These are phyloP conservation scores for Aurelia coerulea DNA, from an alignment of 30 jellyfish, hydroid and myxozoan genomes.

Conservation along the genomic window DNA sequence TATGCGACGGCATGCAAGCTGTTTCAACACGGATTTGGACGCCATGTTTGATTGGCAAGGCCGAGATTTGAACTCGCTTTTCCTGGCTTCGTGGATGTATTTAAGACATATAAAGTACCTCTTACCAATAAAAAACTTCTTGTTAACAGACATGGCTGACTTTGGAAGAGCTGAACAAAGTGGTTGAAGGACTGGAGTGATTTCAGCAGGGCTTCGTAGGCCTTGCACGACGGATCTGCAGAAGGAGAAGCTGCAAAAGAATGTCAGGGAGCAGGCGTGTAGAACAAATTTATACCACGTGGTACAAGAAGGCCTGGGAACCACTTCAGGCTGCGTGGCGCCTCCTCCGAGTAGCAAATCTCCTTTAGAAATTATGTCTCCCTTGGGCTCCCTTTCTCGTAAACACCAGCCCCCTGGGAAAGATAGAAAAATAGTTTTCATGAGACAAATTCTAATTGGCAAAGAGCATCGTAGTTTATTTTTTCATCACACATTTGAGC, in stretches of 20 bases:
- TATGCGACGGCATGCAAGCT: neutral
- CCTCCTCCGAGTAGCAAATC: neutral
- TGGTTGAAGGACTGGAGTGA: constrained; percentile 11
- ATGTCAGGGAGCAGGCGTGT: constrained; percentile 43
- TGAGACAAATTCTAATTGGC: too few species aligned
- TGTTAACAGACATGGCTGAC: constrained; percentile 65
- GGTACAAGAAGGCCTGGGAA: constrained; percentile 65
- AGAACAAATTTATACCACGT: constrained; percentile 65
- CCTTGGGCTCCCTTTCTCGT: too few species aligned
- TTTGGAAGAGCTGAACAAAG: constrained; percentile 35
- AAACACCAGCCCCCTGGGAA: too few species aligned
- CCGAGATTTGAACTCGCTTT: too few species aligned
- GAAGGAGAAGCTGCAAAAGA: constrained; percentile 77
- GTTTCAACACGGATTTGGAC: neutral
- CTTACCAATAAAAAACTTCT: constrained; percentile 70
- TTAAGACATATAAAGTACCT: neutral
- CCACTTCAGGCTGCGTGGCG: constrained; percentile 37
- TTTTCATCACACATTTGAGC: too few species aligned
- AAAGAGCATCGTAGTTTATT: too few species aligned
- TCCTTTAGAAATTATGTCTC: neutral
- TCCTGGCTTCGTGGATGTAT: too few species aligned
- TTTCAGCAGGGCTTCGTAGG: constrained; percentile 37
- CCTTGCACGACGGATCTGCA: constrained; percentile 71
- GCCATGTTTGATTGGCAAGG: neutral
- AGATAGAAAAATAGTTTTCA: too few species aligned